Evolutionary conservation across 2,888 invertebrate species (phyloP).

Genomic region (Vannuccia rotundouncinata): DNA sequence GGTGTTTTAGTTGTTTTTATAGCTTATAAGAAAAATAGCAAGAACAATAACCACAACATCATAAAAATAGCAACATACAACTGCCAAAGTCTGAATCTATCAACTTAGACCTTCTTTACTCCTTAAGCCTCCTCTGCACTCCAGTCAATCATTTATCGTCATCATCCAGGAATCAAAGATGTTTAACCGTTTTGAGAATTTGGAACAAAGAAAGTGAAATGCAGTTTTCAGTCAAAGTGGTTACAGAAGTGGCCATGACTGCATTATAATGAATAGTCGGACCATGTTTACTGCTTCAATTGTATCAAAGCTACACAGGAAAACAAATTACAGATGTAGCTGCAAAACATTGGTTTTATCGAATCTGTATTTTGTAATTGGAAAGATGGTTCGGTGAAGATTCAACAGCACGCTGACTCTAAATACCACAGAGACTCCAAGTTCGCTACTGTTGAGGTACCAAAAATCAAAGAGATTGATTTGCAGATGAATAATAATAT

Average conservation of each 20-base stretch:
- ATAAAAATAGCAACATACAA: too few relatives aligned
- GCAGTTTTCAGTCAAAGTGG: not conserved
- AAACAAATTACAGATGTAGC: not conserved
- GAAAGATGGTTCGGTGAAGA: not conserved
- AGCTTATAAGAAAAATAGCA: too few relatives aligned
- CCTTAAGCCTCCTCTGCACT: not conserved
- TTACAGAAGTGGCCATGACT: not conserved
- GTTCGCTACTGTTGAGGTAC: not conserved
- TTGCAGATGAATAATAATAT: not conserved
- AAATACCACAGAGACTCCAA: not conserved
- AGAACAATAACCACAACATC: too few relatives aligned
- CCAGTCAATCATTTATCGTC: not conserved
- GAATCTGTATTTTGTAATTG: not conserved
- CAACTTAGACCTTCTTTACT: too few relatives aligned
- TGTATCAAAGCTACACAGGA: not conserved
- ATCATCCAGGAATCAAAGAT: not conserved
- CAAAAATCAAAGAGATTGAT: not conserved
- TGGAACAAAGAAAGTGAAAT: not conserved
- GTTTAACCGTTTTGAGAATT: not conserved
- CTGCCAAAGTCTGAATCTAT: too few relatives aligned
- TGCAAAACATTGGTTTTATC: not conserved
- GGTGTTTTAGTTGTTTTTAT: too few relatives aligned
- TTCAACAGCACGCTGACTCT: not conserved
- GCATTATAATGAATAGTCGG: not conserved
- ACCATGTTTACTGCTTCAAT: too few relatives aligned